These are phyloP conservation scores for Microctonus brassicae DNA, from an alignment of 2,888 invertebrate genomes.

Conservation along the genomic window DNA sequence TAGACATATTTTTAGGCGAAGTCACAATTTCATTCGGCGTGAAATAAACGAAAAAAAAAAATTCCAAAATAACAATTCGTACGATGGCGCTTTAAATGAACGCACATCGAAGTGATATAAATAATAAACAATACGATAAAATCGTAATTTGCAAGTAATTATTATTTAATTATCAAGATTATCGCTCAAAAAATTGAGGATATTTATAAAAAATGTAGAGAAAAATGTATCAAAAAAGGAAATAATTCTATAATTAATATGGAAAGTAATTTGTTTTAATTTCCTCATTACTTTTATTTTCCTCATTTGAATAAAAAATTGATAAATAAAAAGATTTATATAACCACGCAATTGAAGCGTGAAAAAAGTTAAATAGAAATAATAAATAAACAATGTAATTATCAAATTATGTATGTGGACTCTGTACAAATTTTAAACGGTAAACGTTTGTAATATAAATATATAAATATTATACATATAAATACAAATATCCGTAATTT, in stretches of 20 bases:
- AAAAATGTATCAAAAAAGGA: neutral
- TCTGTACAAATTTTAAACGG: constrained; percentile 66
- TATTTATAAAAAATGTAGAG: neutral
- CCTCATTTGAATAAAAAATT: constrained; percentile 38
- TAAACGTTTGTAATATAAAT: constrained; percentile 60
- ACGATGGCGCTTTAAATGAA: neutral
- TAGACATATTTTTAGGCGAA: neutral
- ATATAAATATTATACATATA: constrained; percentile 63
- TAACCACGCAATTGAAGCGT: constrained; percentile 48
- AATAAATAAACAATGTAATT: constrained; percentile 39
- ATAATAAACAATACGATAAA: constrained; percentile 4
- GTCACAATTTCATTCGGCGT: neutral
- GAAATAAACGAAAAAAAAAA: neutral
- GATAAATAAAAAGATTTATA: constrained; percentile 42
- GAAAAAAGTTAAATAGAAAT: constrained; percentile 22
- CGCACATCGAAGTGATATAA: neutral
- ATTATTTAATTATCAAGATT: neutral
- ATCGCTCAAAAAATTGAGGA: too few species aligned
- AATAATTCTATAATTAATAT: constrained; percentile 28
- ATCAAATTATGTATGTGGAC: constrained; percentile 48
- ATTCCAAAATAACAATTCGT: too few species aligned
- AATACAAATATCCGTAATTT: constrained; percentile 46
- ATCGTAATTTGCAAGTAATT: constrained; percentile 2
- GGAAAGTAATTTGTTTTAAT: constrained; percentile 44
- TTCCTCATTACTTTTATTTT: neutral